These are phyloP conservation scores for Mergus octosetaceus DNA, from an alignment of 2,797 vertebrate species.

Conservation along the genomic window DNA sequence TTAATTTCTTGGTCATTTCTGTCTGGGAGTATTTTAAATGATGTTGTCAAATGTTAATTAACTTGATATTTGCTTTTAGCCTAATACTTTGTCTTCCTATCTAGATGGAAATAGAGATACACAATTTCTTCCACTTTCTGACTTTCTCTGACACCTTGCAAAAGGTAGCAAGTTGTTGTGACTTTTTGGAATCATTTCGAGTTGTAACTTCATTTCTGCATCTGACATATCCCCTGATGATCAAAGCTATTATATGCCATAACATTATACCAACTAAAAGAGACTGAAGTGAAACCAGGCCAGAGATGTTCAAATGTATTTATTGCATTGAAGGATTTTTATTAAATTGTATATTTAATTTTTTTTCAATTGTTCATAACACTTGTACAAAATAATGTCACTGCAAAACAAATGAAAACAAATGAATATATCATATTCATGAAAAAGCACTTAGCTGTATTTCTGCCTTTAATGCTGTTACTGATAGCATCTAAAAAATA, in stretches of 20 bases:
- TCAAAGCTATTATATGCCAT: not conserved
- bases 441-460: not conserved
- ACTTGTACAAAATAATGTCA: not conserved
- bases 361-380: not conserved
- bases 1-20: not conserved
- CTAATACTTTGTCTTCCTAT: not conserved
- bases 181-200: not conserved
- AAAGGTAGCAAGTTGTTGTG: not conserved
- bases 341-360: not conserved
- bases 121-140: not conserved
- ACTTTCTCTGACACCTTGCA: not conserved
- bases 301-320: not conserved
- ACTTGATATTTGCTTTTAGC: not conserved
- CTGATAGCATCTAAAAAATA: not conserved
- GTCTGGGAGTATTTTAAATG: not conserved
- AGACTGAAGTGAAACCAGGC: not conserved
- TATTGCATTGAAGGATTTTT: not conserved
- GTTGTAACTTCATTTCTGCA: not conserved
- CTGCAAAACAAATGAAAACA: not conserved
- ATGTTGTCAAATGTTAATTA: not conserved
- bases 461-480: not conserved
- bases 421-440: not conserved
- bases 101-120: not conserved
- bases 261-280: not conserved
- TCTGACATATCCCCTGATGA: not conserved